Evolutionary conservation across 1,140 invertebrate species (phyloP).

Genomic region (Myzus persicae): DNA sequence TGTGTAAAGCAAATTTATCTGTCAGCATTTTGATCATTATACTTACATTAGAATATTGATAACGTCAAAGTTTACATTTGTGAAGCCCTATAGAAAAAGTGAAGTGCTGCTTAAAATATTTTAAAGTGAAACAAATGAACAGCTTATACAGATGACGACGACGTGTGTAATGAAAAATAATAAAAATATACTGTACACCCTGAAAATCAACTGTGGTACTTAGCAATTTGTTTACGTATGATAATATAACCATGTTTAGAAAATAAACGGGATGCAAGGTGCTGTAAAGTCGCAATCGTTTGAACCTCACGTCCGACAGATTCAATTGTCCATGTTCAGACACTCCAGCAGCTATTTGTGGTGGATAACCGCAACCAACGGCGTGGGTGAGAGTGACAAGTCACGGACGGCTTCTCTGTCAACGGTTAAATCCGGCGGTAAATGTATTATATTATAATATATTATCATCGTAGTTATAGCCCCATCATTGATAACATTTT

Average conservation of each 20-base stretch:
- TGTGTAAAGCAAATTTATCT: neutral
- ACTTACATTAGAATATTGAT: neutral
- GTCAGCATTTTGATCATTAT: neutral
- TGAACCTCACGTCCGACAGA: conserved; percentile 61
- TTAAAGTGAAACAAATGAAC: too few relatives aligned
- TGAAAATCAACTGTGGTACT: neutral
- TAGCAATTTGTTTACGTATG: conserved; percentile 59
- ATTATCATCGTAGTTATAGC: neutral
- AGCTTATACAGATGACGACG: too few relatives aligned
- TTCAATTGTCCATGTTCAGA: conserved; percentile 65
- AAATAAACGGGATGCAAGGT: conserved; percentile 59
- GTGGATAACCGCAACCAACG: conserved; percentile 66
- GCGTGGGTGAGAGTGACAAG: conserved; percentile 64
- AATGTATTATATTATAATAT: neutral
- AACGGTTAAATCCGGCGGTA: neutral
- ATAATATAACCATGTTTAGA: conserved; percentile 61
- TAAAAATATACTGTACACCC: neutral
- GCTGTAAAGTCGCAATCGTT: conserved; percentile 62
- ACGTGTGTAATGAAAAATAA: too few relatives aligned
- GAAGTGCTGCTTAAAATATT: neutral
- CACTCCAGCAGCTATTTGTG: conserved; percentile 66
- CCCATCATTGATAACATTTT: neutral
- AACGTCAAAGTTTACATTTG: too few relatives aligned
- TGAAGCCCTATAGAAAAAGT: neutral
- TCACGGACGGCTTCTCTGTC: conserved; percentile 58